phyloP scores from a whole-genome alignment of 2,797 vertebrate species.

The Catostomus latipinnis region DNA sequence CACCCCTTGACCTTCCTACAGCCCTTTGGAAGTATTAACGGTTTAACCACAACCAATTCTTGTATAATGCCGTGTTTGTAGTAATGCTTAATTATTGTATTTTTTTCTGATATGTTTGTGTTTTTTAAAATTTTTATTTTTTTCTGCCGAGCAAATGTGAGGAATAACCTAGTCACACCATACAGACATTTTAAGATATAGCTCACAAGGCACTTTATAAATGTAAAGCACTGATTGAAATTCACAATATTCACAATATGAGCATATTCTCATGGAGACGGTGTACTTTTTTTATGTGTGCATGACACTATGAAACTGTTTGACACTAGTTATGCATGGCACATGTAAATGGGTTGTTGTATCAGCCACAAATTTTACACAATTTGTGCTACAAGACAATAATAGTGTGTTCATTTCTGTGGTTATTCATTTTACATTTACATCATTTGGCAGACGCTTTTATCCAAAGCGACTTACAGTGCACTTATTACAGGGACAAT shows the following conservation, averaged over 20 bases:
- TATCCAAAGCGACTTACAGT: too few relatives aligned
- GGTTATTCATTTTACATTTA: background rate
- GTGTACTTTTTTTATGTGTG: background rate
- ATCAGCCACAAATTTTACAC: slow-evolving; percentile 4
- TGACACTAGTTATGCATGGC: background rate
- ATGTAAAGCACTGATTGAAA: background rate
- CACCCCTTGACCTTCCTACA: background rate
- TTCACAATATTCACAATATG: background rate
- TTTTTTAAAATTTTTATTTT: background rate
- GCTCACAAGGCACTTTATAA: background rate
- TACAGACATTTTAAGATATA: background rate
- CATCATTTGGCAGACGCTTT: too few relatives aligned
- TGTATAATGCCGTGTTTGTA: background rate
- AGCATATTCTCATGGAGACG: slow-evolving; percentile 1
- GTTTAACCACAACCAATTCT: background rate
- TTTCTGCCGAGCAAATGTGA: too few relatives aligned
- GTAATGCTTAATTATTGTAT: background rate
- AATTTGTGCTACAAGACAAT: slow-evolving; percentile 1
- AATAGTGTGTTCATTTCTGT: background rate
- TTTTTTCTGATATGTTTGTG: background rate
- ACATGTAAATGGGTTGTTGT: slow-evolving; percentile 7
- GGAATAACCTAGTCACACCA: background rate
- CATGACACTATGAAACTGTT: too few relatives aligned
- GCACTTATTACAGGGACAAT: too few relatives aligned
- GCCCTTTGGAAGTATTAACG: background rate